Base-by-base conservation (phyloP, 1,140 invertebrate species). In the Caenorhabditis briggsae region DNA sequence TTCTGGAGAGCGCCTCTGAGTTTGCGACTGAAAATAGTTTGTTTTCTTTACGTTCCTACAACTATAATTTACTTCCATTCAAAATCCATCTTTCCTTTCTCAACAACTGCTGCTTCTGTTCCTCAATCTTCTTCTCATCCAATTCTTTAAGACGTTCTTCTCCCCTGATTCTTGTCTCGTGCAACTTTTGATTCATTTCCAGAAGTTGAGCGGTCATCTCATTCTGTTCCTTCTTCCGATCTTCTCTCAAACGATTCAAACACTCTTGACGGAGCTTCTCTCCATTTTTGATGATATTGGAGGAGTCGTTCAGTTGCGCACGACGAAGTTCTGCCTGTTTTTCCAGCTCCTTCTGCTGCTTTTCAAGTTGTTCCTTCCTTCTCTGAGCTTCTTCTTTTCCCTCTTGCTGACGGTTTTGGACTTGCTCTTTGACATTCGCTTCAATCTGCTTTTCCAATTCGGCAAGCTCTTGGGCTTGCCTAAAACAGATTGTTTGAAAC, bases 211-310 rank as follows among this genome's bases (percentile, higher is more conserved):
- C 33, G 14, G 14, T 65, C 20, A 65, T 33, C 61, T 25, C 25
- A 12, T 65, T 3, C 18, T 65, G 61, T 12, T 65, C 61, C 12
- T 25, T 33, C 23, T 65, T 65, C 12, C 33, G 2, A 6, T 65
- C 61, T 41, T 65, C 61, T 25, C 61, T 25, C 9, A 65, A 11
- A 9, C 25, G 20, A 20, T 25, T 65, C 23, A 25, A 14, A 9
- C 12, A 20, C 33, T 65, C 70, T 14, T 78, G 70, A 20, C 70
- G 46, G 12, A 78, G 5, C 11, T 78, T 50, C 33, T 78, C 70
- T 12, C 70, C 46, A 23, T 78, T 78, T n/a, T 23, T 78, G 18
- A 78, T 23, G 14, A 78, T 78, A 23, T 78, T 46, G 3, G 46
- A 20, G 5, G 43, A 46, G 33, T 23, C 43, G 14, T 78, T 50